These are phyloP conservation scores for Antrozous pallidus DNA, from an alignment of 2,797 vertebrate species.

Conservation along the genomic window DNA sequence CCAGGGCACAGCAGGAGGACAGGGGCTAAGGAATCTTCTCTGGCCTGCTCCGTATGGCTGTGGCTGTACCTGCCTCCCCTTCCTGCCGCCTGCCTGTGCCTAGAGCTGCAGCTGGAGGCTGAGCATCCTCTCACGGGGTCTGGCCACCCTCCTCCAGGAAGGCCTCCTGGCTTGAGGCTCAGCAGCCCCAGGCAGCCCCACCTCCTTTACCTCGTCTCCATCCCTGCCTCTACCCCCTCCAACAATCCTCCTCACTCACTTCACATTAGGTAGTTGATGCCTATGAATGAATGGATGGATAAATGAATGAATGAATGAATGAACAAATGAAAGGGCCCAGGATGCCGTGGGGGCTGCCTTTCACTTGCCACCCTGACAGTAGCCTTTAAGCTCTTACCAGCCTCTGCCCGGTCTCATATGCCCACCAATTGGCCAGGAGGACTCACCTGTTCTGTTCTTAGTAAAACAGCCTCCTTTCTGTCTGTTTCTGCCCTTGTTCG, in stretches of 20 bases:
- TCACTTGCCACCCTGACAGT: neutral
- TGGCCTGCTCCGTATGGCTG: neutral
- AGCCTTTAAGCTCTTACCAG: neutral
- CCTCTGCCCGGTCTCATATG: neutral
- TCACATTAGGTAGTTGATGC: neutral
- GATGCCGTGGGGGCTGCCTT: neutral
- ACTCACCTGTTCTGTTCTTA: neutral
- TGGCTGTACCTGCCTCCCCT: neutral
- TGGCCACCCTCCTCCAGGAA: neutral
- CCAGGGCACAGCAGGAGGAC: fast-evolving
- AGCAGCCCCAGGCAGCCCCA: neutral
- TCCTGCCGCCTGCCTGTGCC: neutral
- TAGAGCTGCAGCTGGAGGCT: neutral
- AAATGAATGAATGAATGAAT: neutral
- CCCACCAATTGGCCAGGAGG: neutral
- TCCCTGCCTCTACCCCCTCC: neutral
- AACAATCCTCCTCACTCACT: neutral
- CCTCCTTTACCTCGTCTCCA: neutral
- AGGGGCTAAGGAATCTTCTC: neutral
- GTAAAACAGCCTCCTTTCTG: neutral
- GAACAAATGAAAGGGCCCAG: neutral
- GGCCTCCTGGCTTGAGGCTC: neutral
- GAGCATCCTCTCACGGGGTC: neutral
- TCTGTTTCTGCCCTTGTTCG: neutral
- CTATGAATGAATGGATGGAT: neutral